These are phyloP conservation scores for Leptosomus discolor DNA, from an alignment of 2,113 vertebrate genomes.

Conservation along the genomic window DNA sequence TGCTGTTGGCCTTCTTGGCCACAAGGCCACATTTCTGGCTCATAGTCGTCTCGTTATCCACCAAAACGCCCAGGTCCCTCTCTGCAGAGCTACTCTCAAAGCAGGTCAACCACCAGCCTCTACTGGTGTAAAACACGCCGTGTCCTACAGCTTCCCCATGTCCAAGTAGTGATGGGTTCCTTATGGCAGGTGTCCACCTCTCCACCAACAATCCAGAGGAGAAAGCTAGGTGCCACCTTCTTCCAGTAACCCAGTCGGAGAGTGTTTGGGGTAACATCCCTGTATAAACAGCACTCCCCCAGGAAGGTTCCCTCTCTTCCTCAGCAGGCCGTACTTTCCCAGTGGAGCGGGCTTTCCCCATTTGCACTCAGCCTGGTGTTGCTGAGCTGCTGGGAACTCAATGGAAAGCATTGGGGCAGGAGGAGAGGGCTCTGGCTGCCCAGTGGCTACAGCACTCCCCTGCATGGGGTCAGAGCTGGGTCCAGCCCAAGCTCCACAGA, in stretches of 20 bases:
- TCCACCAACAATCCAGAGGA: too few relatives aligned
- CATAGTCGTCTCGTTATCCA: too few relatives aligned
- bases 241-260: accelerated
- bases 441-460: not conserved
- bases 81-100: too few relatives aligned
- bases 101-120: too few relatives aligned
- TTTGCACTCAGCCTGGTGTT: not conserved
- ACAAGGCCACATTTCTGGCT: too few relatives aligned
- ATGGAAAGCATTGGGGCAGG: not conserved
- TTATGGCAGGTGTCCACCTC: not conserved
- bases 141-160: not conserved
- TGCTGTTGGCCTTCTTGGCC: too few relatives aligned
- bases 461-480: not conserved
- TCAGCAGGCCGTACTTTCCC: not conserved
- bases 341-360: not conserved
- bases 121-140: too few relatives aligned
- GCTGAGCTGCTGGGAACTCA: not conserved
- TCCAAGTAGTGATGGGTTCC: not conserved
- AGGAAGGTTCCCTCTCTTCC: not conserved
- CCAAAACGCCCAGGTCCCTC: too few relatives aligned
- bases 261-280: not conserved
- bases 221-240: not conserved
- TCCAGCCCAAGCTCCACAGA: not conserved
- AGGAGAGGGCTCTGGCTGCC: not conserved
- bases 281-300: not conserved